Conservation (phyloP, 2,797 vertebrate genomes). For the Antrozous pallidus region DNA sequence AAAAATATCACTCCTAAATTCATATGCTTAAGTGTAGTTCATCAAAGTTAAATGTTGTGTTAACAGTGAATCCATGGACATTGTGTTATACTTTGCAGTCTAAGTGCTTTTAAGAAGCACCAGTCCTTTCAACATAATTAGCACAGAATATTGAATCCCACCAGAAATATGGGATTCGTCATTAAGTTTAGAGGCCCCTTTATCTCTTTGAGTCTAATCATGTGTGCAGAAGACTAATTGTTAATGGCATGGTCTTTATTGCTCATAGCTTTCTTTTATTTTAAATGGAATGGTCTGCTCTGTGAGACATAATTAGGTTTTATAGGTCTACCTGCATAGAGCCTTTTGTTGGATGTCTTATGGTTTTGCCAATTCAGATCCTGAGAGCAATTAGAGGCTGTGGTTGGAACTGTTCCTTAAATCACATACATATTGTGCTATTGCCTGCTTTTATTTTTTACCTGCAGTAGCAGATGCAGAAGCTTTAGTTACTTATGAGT, state of each 20-base stretch:
- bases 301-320: conserved; percentile 95
- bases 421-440: conserved; percentile 77
- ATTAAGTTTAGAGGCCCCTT: conserved; percentile 90
- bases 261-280: conserved; percentile 89
- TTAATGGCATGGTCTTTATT: conserved; percentile 91
- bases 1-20: not conserved
- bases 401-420: conserved; percentile 72
- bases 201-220: conserved; percentile 92
- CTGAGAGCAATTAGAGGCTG: conserved; percentile 87
- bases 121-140: conserved; percentile 86
- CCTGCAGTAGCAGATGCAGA: conserved; percentile 50
- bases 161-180: conserved; percentile 85
- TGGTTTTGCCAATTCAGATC: conserved; percentile 87
- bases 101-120: conserved; percentile 80
- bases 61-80: conserved; percentile 69
- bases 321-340: conserved; percentile 90
- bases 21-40: conserved; percentile 60
- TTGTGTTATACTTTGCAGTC: conserved; percentile 70
- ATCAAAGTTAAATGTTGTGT: conserved; percentile 64
- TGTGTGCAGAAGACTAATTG: conserved; percentile 92
- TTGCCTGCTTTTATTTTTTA: conserved; percentile 69
- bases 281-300: conserved; percentile 90
- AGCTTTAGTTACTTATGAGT: conserved; percentile 57
- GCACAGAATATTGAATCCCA: conserved; percentile 85
- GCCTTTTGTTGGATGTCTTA: conserved; percentile 87